phyloP scores from a whole-genome alignment of 2,797 vertebrate genomes.

The Meriones psammophilus region DNA sequence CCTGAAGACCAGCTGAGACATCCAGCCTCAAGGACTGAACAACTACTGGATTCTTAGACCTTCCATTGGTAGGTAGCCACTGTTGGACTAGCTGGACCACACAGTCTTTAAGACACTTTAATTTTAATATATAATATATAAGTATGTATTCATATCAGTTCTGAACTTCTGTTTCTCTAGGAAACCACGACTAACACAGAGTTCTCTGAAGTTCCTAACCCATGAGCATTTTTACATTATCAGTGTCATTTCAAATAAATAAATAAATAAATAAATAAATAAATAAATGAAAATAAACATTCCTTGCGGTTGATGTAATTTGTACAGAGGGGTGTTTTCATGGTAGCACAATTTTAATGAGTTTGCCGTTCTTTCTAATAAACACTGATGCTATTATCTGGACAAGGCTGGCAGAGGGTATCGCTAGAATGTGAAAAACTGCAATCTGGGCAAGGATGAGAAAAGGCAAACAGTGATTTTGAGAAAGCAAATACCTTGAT shows the following conservation, averaged over 20 bases:
- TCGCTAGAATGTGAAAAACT: slow-evolving; percentile 57
- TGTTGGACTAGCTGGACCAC: background rate
- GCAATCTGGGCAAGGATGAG: background rate
- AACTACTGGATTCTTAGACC: background rate
- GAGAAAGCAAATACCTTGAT: slow-evolving; percentile 22
- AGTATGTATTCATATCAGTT: background rate
- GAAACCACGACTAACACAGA: background rate
- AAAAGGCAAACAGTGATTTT: background rate
- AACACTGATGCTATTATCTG: slow-evolving; percentile 73
- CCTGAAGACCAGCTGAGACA: background rate
- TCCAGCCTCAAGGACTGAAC: background rate
- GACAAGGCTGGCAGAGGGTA: slow-evolving; percentile 43
- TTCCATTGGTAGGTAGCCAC: background rate
- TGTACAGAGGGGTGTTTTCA: slow-evolving; percentile 3
- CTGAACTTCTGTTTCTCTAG: background rate
- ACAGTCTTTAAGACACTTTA: background rate
- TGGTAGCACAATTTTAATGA: slow-evolving; percentile 37
- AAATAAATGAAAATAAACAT: slow-evolving; percentile 7
- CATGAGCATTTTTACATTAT: slow-evolving; percentile 9
- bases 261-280: background rate
- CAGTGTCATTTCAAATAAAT: slow-evolving; percentile 35
- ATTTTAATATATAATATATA: background rate
- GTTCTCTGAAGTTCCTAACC: background rate
- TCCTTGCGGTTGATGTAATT: background rate
- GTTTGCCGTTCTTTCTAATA: slow-evolving; percentile 53